Percentiles rank a stretch among this genome's conserved stretches.
These are phyloP conservation scores for Percopsis transmontana DNA, from an alignment of 2,113 vertebrate species.

Conservation along the genomic window DNA sequence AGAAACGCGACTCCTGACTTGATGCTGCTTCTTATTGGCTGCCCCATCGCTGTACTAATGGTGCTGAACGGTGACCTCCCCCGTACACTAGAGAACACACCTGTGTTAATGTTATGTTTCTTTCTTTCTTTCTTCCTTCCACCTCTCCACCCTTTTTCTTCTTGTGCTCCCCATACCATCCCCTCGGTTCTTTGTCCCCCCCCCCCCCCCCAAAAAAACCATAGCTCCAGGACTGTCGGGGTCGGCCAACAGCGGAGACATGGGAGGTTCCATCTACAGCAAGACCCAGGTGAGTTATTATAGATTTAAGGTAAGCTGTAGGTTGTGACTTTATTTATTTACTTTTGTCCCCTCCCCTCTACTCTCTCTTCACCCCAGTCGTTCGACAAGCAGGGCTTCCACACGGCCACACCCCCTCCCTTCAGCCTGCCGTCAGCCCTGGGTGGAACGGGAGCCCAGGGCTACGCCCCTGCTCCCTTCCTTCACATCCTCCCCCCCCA, in stretches of 20 bases:
- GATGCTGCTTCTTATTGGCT: constrained; percentile 68
- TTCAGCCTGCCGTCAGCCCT: constrained; percentile 95
- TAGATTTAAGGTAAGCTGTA: not conserved
- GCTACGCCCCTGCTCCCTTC: constrained; percentile 88
- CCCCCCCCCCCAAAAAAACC: constrained; percentile 16
- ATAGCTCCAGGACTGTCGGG: constrained; percentile 87
- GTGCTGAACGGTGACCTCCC: constrained; percentile 6
- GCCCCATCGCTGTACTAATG: constrained; percentile 61
- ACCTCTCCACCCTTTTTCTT: constrained; percentile 35
- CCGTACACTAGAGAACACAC: not conserved
- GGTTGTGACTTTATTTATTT: not conserved
- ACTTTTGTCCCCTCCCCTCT: too few relatives aligned
- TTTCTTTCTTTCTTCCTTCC: constrained; percentile 17
- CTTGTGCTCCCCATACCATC: not conserved
- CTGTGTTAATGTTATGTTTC: constrained; percentile 18
- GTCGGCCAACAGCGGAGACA: constrained; percentile 86
- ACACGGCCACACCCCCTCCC: constrained; percentile 89
- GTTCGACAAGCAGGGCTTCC: constrained; percentile 98
- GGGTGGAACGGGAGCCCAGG: constrained; percentile 86
- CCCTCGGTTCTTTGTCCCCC: not conserved
- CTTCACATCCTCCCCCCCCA: constrained; percentile 92
- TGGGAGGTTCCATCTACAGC: constrained; percentile 91
- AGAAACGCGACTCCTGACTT: constrained; percentile 42
- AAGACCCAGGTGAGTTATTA: constrained; percentile 87
- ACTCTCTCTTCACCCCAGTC: constrained; percentile 71